Evolutionary conservation across 2,113 vertebrate species (phyloP).

Genomic region (Arenaria interpres): DNA sequence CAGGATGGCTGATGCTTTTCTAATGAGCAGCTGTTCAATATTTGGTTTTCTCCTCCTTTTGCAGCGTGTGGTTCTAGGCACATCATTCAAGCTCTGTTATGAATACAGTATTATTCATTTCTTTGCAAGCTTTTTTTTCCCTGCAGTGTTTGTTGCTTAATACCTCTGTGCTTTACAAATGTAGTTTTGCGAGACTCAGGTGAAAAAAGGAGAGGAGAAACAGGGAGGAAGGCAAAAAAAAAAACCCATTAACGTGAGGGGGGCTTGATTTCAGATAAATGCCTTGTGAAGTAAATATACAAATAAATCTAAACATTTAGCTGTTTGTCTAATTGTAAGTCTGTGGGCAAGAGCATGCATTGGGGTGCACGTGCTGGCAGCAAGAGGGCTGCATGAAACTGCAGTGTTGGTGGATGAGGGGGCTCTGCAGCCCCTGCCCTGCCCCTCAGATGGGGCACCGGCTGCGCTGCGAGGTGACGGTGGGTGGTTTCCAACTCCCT

Average conservation of each 20-base stretch:
- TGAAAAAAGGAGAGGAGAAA: neutral
- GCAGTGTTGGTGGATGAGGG: accelerated
- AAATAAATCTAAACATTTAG: neutral
- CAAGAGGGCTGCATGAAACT: neutral
- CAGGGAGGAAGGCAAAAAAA: neutral
- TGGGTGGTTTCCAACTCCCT: neutral
- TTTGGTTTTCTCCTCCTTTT: constrained; percentile 39
- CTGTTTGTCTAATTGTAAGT: neutral
- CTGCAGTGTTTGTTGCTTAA: neutral
- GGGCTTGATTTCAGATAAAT: neutral
- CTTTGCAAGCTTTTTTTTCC: neutral
- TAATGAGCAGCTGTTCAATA: constrained; percentile 54
- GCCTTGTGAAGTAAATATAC: neutral
- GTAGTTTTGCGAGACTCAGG: neutral
- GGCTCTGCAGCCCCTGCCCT: neutral
- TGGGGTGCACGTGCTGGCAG: neutral
- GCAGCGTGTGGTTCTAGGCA: neutral
- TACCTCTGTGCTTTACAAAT: neutral
- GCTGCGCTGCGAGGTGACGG: accelerated
- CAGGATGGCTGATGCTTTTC: neutral
- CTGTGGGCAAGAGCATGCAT: neutral
- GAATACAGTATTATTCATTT: constrained; percentile 36
- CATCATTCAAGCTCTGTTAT: constrained; percentile 11
- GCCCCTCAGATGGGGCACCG: accelerated
- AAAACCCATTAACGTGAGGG: neutral